Evolutionary conservation across 2,797 vertebrate species (phyloP), one percentile per base, ranked within the genome.

Genomic region (Melanotaenia trifasciata): DNA sequence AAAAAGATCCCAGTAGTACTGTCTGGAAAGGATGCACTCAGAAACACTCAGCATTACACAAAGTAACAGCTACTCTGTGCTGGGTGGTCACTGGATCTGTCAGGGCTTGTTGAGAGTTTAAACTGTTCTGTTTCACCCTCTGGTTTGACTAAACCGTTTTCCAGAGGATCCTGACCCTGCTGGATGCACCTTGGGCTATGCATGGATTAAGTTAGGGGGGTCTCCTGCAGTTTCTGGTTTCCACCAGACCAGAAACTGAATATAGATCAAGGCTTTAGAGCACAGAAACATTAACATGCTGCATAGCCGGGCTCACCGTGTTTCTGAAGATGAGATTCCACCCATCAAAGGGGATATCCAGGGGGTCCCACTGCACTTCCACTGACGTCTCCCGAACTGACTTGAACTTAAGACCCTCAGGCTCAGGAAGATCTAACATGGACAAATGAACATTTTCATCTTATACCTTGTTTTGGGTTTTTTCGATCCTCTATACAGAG

Each of bases 281-380:
- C 58, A 79, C 47, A 75, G 53, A 77, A 60, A 47, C 18, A 47
- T 47, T 43, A 3, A 11, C 16, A 20, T 64, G 18, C 14, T 28
- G 28, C 50, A 35, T 3, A 51, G 38, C 36, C 47, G 51, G 53
- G 87, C 95, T 97, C 83, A 99, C 98, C 75, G 94, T 96, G 67
- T 98, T 98, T 70, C 90, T 96, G 91, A 99, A 99, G 87, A 99
- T 95, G 75, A 99, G 94, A 87, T 98, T 97, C 98, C 98, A 99
- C 3, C 96, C 94, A 82, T 99, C 98, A 32, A 99, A 99, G 32
- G 96, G 93, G 3, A 99, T 95, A 80, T 98, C 94, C 78, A 99
- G 76, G 24, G 98, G 97, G 76, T 99, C 98, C 98, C 98, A 99
- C 78, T 98, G 95, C 72, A 99, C 98, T 79, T 98, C 96, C 58